Base-by-base conservation (phyloP, 2,113 vertebrate species). In the Melanotaenia duboulayi region DNA sequence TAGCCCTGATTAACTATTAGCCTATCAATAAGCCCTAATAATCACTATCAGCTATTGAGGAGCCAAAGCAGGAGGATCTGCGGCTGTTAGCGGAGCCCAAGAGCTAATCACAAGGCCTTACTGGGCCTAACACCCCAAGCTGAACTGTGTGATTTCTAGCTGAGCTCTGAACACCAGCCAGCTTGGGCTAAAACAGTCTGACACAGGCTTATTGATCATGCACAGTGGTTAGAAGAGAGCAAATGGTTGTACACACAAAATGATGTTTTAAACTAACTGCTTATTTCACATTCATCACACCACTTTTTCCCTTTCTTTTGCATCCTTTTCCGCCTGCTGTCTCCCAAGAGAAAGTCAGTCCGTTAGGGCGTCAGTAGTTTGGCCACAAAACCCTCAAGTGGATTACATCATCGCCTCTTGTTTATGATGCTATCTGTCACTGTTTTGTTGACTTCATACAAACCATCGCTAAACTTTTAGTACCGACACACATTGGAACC, bases 21-120 rank as follows among this genome's bases (percentile, higher is more conserved):
- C 78, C 81, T 82, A 79, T 91, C 84, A 86, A 88, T 90, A 87
- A 91, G 78, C 86, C 71, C 61, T 71, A 87, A 87, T 91, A 85
- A 87, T 83, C 84, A 77, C 76, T 52, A 80, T 89, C 56, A 51
- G 75, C 74, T 74, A 65, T 65, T 78, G 74, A 83, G 65, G 64
- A 76, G 74, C 60, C 57, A 80, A 76, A 84, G 63, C 74, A 77
- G 73, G 74, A 69, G 76, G 84, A 83, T 88, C 65, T 86, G 64
- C 39, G 44, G 73, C 61, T 70, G 65, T 87, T 82, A 68, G 68
- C 44, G 28, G 35, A 73, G 57, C 60, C 52, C 48, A 65, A 71
- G 63, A 83, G 79, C 86, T 85, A 74, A 75, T 78, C 49, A 58
- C 46, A 67, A 75, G 77, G 55, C 77, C 65, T 76, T 57, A 19